Conservation (phyloP, 1,140 invertebrate species). For the Propsilocerus akamusi region DNA sequence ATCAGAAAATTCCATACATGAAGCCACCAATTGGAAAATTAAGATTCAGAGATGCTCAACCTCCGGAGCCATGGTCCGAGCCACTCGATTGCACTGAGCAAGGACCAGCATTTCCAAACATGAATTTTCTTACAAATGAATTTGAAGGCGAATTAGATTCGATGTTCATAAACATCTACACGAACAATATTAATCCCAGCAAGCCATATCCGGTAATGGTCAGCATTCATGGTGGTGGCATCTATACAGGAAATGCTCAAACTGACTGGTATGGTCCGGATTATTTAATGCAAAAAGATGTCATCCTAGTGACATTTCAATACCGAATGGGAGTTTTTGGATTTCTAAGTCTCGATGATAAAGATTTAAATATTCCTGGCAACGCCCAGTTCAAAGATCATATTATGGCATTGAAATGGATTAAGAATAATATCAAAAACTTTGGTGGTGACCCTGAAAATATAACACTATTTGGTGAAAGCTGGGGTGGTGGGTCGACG, state of each 20-base stretch:
- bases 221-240: background rate
- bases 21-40: background rate
- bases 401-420: conserved; percentile 37
- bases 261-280: conserved; percentile 24
- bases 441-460: conserved; percentile 46
- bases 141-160: background rate
- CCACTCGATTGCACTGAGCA: conserved; percentile 28
- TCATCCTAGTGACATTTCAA: conserved; percentile 48
- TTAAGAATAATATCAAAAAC: conserved; percentile 36
- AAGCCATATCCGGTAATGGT: background rate
- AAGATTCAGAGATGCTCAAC: conserved; percentile 24
- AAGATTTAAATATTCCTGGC: conserved; percentile 31
- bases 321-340: conserved; percentile 49
- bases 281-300: conserved; percentile 30
- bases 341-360: conserved; percentile 24
- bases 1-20: background rate
- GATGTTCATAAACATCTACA: background rate
- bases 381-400: conserved; percentile 48
- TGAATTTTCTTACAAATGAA: background rate
- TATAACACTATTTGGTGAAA: conserved; percentile 39
- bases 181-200: too few species aligned
- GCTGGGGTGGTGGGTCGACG: conserved; percentile 29
- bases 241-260: conserved; percentile 14
- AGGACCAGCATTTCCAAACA: conserved; percentile 15
- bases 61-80: conserved; percentile 31